Conservation (phyloP, 2,113 vertebrate species). For the Jaculus jaculus region DNA sequence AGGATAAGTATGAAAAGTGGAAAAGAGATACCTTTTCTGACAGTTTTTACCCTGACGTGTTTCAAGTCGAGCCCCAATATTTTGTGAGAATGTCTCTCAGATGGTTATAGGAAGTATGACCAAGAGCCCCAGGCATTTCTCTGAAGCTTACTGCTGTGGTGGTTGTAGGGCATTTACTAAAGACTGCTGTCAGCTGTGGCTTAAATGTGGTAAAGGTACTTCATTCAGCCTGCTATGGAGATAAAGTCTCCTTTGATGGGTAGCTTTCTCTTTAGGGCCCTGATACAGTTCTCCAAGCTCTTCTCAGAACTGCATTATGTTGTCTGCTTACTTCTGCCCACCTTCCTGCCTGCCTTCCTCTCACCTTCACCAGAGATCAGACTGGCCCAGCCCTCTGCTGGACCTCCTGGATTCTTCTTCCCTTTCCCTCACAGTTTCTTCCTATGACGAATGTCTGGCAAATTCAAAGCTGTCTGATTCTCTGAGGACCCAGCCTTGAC, state of each 20-base stretch:
- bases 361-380: not conserved
- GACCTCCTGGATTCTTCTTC: not conserved
- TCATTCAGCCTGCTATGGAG: accelerated
- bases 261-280: not conserved
- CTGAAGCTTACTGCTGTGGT: too few species aligned
- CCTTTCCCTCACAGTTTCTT: conserved; percentile 33
- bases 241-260: not conserved
- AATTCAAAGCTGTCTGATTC: conserved; percentile 1
- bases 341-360: not conserved
- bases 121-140: not conserved
- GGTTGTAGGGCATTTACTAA: not conserved
- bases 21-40: not conserved
- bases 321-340: not conserved
- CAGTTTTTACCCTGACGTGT: not conserved
- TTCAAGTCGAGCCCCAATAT: not conserved
- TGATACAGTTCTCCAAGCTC: not conserved
- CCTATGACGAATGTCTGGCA: not conserved
- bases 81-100: not conserved
- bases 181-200: not conserved
- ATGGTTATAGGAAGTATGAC: not conserved
- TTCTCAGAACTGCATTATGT: not conserved
- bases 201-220: not conserved
- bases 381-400: not conserved
- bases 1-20: not conserved
- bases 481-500: not conserved